Evolutionary conservation across 2,888 invertebrate species (phyloP).

Genomic region (Pollenia amentaria): DNA sequence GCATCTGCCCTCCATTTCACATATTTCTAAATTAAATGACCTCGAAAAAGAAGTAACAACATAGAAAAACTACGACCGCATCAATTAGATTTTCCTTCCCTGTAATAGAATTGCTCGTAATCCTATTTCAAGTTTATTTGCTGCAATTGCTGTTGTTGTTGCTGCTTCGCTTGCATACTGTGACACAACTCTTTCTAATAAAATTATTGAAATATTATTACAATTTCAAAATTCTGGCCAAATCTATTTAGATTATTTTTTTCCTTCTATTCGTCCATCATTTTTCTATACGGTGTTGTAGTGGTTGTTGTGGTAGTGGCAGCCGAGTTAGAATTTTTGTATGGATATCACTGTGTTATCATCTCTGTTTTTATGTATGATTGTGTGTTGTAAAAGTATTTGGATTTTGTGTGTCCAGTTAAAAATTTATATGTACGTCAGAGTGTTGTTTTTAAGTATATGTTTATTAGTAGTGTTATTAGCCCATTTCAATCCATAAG

Average conservation of each 20-base stretch:
- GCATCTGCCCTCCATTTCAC: too few species aligned
- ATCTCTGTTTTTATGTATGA: not conserved
- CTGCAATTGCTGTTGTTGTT: not conserved
- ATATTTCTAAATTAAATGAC: too few species aligned
- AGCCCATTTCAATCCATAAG: conserved; percentile 39
- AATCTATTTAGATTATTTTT: conserved; percentile 53
- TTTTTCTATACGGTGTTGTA: not conserved
- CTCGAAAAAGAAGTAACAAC: too few species aligned
- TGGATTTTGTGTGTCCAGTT: conserved; percentile 9
- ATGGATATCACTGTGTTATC: not conserved
- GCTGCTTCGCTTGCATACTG: not conserved
- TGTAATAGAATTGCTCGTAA: not conserved
- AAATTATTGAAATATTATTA: conserved; percentile 68
- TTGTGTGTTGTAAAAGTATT: not conserved
- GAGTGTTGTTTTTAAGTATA: not conserved
- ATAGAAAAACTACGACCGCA: too few species aligned
- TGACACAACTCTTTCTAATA: conserved; percentile 34
- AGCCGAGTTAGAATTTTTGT: not conserved
- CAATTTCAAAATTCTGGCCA: conserved; percentile 57
- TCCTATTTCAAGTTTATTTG: conserved; percentile 2
- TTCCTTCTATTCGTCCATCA: conserved; percentile 1
- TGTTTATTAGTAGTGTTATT: conserved; percentile 41
- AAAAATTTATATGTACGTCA: not conserved
- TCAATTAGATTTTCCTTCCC: too few species aligned
- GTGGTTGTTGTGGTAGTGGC: not conserved